Conservation (phyloP, 2,113 vertebrate species). For the Jaculus jaculus region DNA sequence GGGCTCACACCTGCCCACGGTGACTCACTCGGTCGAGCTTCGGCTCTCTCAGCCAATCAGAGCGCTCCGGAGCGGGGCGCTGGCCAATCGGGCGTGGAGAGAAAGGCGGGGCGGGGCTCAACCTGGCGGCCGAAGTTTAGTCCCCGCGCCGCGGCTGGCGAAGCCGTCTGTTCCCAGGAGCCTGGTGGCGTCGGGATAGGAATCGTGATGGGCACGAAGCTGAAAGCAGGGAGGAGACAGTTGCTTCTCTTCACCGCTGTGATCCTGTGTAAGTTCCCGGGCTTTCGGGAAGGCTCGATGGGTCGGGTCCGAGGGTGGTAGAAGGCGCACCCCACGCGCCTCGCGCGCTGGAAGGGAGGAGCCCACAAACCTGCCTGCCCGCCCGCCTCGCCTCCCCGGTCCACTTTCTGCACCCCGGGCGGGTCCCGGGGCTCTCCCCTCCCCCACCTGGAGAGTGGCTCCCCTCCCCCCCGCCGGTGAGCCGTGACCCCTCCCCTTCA, state of each 20-base stretch:
- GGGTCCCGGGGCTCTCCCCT: not conserved
- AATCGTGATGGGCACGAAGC: conserved; percentile 17
- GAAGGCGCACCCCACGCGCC: conserved; percentile 10
- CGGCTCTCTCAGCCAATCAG: conserved; percentile 49
- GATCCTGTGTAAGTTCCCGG: conserved; percentile 69
- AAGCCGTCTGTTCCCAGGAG: accelerated
- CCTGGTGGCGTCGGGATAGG: not conserved
- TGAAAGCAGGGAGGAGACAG: not conserved
- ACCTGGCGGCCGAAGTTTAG: conserved; percentile 33
- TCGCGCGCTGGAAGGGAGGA: conserved; percentile 26
- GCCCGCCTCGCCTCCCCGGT: not conserved
- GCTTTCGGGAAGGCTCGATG: not conserved
- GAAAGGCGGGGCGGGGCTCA: conserved; percentile 6
- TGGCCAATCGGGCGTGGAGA: conserved; percentile 43
- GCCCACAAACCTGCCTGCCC: not conserved
- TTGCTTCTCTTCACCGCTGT: conserved; percentile 24
- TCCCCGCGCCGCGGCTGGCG: not conserved
- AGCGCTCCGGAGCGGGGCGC: not conserved
- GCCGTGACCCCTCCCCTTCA: not conserved
- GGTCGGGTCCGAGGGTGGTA: not conserved
- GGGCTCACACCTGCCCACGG: conserved; percentile 63
- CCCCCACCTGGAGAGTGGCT: not conserved
- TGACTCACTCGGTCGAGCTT: not conserved
- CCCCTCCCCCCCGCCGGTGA: not conserved
- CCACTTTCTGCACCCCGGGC: not conserved